Evolutionary conservation across 2,888 invertebrate genomes (phyloP), one percentile per base, ranked within the genome.

Genomic region (Crossocerus cetratus): DNA sequence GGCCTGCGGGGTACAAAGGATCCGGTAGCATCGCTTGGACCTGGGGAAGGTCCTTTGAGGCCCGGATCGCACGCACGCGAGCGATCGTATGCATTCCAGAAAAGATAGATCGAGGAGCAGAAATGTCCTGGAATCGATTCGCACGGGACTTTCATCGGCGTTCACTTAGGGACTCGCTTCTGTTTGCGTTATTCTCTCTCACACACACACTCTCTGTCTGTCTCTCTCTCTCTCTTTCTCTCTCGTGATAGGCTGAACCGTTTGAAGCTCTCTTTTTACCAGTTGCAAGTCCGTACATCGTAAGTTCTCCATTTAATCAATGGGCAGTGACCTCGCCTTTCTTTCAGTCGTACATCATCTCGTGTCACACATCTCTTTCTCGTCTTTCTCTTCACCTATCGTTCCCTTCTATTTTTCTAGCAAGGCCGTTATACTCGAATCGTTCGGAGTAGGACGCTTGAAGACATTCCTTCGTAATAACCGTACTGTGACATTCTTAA

Each of bases 401-500:
- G 61, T 61, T 68, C 65, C 66, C 65, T 76, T 67, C 72, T 54
- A 64, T n/a, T 23, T 43, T 81, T 77, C 63, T 77, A 82, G 82
- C 72, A 67, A 58, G 55, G 21, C 69, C 69, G 70, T 74, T 71
- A 78, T 78, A 81, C 76, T 78, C 77, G 63, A 82, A 78, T 76
- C 79, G 83, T 83, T 81, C 79, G 75, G 70, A 73, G 77, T 81
- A 73, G 80, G 81, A 84, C 83, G 80, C 82, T 84, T 81, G 73
- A 83, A 86, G 81, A 89, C 88, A 89, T 89, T 89, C 88, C 88
- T 85, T 87, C 79, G 83, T 87, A 86, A 83, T 85, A 87, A 87
- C 82, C 83, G 81, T 88, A 87, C 88, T 88, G 86, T 86, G 87
- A 88, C 88, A 88, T 88, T 88, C 88, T 86, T 86, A 85, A 86